Evolutionary conservation across 2,888 invertebrate species (phyloP).

Genomic region (Reticulitermes lucifugus): DNA sequence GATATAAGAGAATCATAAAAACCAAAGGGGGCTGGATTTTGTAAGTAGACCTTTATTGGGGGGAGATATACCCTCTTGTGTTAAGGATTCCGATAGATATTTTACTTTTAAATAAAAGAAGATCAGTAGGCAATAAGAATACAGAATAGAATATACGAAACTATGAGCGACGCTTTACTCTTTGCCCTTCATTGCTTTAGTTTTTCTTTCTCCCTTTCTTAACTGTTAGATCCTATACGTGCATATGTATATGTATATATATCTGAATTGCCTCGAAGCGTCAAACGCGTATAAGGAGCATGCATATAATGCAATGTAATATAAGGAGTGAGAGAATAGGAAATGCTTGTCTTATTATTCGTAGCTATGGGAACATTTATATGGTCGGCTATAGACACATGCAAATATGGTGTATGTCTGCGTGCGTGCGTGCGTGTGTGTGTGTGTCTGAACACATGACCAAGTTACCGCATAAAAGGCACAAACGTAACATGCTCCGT

Average conservation of each 20-base stretch:
- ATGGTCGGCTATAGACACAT: constrained; percentile 20
- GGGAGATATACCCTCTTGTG: not conserved
- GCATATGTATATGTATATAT: not conserved
- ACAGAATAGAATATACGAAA: not conserved
- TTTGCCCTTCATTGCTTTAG: not conserved
- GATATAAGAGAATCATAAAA: constrained; percentile 15
- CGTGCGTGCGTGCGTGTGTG: no score
- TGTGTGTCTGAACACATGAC: not conserved
- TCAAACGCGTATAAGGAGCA: not conserved
- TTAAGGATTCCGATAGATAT: constrained; percentile 17
- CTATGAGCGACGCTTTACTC: not conserved
- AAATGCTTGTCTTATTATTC: constrained; percentile 29
- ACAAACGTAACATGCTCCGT: not conserved
- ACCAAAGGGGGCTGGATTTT: constrained; percentile 20
- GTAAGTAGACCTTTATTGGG: not conserved
- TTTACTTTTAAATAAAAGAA: constrained; percentile 24
- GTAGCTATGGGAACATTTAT: constrained; percentile 37
- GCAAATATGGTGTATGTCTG: not conserved
- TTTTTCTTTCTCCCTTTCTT: constrained; percentile 14
- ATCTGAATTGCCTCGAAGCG: constrained; percentile 35
- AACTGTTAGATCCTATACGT: not conserved
- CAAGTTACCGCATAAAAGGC: not conserved
- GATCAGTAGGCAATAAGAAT: constrained; percentile 28
- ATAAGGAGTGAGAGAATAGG: constrained; percentile 6
- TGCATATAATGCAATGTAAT: constrained; percentile 8